Base-by-base conservation (phyloP, 2,797 vertebrate genomes). In the Siniperca obscura region DNA sequence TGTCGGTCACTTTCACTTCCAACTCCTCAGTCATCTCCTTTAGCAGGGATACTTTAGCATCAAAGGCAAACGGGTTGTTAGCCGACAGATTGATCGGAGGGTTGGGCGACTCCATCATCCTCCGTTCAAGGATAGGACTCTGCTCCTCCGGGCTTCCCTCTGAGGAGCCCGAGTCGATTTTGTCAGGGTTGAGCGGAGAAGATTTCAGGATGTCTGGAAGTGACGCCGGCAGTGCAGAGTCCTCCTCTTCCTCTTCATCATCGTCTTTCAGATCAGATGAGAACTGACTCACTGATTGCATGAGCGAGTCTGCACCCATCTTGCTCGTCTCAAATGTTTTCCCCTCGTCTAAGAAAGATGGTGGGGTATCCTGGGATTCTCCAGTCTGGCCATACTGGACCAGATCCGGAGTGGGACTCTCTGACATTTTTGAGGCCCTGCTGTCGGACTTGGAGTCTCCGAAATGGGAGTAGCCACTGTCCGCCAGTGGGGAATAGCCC, bases 371-470 rank as follows among this genome's bases (percentile, higher is more conserved):
- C 53, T 96, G 96, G 83, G 95, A 86, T 40, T 97, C 96, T 83
- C 95, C 97, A 70, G 95, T 95, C 55, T 96, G 96, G 0, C 97
- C 96, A 80, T 97, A 97, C 90, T 98, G 98, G 48, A 99, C 98
- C 89, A 99, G 94, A 90, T 99, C 98, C 16, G 98, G 98, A 71
- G 98, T 98, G 2, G 97, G 97, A 82, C 97, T 97, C 92, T 98
- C 97, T 0, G 97, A 96, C 92, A 97, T 94, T 87, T 89, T 96
- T 4, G 95, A 76, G 11, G 89, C 68, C 22, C 76, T 88, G 70
- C 86, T 87, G 62, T 95, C 92, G 1, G 91, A 89, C 42, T 90
- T 91, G 1, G 85, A 57, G 21, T 95, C 95, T 46, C 88, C 94
- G 81, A 95, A 95, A 70, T 93, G 90, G 14, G 94, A 93, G 78